Evolutionary conservation across 92 coral and sea anemone species (phyloP).

Genomic region (Micromussa lordhowensis): DNA sequence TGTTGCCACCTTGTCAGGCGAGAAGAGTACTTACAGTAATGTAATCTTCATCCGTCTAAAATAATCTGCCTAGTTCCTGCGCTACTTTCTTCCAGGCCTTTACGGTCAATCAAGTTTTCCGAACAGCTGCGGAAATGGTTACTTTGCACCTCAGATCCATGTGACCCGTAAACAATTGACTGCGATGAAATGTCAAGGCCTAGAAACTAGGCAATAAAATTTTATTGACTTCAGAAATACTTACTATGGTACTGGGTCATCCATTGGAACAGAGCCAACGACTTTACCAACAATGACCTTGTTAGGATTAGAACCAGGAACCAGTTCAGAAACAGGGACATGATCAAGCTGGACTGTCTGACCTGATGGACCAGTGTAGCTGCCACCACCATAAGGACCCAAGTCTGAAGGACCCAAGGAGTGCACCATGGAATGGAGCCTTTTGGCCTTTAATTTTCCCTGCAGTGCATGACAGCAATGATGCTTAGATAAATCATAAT

Average conservation of each 20-base stretch:
- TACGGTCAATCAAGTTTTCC: too few relatives aligned
- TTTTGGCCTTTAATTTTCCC: conserved; percentile 94
- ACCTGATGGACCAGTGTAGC: conserved; percentile 85
- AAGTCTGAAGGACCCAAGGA: conserved; percentile 85
- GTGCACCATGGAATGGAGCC: conserved; percentile 85
- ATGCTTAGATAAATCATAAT: background rate
- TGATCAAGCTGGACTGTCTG: conserved; percentile 74
- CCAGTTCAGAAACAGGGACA: conserved; percentile 64
- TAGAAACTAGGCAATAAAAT: too few relatives aligned
- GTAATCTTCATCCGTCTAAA: too few relatives aligned
- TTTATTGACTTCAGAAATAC: conserved; percentile 35
- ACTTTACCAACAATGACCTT: conserved; percentile 91
- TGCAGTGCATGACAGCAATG: background rate
- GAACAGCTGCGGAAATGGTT: too few relatives aligned
- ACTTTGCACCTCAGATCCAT: too few relatives aligned
- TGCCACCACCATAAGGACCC: conserved; percentile 91
- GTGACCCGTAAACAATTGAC: too few relatives aligned
- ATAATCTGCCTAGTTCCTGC: too few relatives aligned
- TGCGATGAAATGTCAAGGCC: too few relatives aligned
- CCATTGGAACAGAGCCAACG: conserved; percentile 93
- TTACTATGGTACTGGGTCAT: conserved; percentile 96
- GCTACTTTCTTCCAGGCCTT: too few relatives aligned
- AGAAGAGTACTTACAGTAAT: too few relatives aligned
- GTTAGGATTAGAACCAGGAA: conserved; percentile 77
- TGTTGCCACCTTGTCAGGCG: too few relatives aligned